Conservation (phyloP, 2,113 vertebrate genomes). For the Hypomesus transpacificus region DNA sequence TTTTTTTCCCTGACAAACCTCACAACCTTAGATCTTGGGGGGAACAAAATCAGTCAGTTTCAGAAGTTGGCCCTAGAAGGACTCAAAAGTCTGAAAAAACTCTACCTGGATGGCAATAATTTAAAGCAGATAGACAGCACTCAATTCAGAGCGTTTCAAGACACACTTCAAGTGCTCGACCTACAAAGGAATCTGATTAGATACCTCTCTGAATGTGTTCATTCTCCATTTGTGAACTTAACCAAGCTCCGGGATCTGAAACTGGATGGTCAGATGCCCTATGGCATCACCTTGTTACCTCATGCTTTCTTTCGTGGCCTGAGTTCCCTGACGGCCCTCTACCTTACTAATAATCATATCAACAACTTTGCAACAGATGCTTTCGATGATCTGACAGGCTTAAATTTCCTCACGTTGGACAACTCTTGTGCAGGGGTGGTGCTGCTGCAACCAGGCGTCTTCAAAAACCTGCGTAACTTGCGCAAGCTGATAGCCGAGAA, state of each 20-base stretch:
- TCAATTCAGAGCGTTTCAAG: slow-evolving; percentile 48
- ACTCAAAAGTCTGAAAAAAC: slow-evolving; percentile 62
- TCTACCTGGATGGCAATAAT: slow-evolving; percentile 79
- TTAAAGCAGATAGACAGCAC: slow-evolving; percentile 59
- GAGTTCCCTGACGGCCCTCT: slow-evolving; percentile 57
- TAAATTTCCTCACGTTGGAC: slow-evolving; percentile 68
- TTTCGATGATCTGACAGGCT: slow-evolving; percentile 75
- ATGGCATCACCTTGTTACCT: slow-evolving; percentile 63
- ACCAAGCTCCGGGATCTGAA: slow-evolving; percentile 64
- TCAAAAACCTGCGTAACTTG: slow-evolving; percentile 76
- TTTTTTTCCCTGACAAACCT: slow-evolving; percentile 66
- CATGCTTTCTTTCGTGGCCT: slow-evolving; percentile 64
- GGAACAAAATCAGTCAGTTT: slow-evolving; percentile 74
- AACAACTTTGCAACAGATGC: slow-evolving; percentile 52
- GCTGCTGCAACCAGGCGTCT: slow-evolving; percentile 71
- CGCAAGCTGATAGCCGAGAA: slow-evolving; percentile 72
- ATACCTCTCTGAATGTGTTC: slow-evolving; percentile 12
- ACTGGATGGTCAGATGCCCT: slow-evolving; percentile 58
- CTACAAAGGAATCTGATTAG: slow-evolving; percentile 59
- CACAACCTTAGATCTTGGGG: slow-evolving; percentile 73
- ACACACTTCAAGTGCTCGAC: slow-evolving; percentile 72
- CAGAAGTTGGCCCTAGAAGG: slow-evolving; percentile 60
- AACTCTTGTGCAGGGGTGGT: slow-evolving; percentile 66
- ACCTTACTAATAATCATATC: slow-evolving; percentile 70
- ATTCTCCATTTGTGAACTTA: slow-evolving; percentile 66